These are phyloP conservation scores for Antigone vipio DNA, from an alignment of 2,113 vertebrate genomes.

Conservation along the genomic window DNA sequence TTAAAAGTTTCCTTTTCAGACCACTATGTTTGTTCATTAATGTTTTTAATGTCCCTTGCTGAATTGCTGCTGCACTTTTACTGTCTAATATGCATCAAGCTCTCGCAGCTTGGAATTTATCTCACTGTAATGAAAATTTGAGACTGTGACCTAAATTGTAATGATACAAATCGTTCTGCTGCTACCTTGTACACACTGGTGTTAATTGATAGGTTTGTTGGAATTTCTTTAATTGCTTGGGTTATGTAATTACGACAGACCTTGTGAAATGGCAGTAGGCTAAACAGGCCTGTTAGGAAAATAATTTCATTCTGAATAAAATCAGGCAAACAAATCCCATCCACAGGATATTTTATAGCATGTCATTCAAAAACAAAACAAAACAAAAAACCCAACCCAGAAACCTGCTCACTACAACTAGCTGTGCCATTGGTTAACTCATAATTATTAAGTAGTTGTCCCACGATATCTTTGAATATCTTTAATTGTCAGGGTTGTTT, in stretches of 20 bases:
- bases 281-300: neutral
- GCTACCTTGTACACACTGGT: neutral
- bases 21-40: slow-evolving; percentile 50
- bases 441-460: neutral
- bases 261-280: neutral
- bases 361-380: neutral
- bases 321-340: neutral
- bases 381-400: neutral
- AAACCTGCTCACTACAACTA: neutral
- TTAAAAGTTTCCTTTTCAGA: slow-evolving; percentile 6
- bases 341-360: neutral
- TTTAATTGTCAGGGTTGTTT: neutral
- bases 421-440: neutral
- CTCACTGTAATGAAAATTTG: slow-evolving; percentile 5
- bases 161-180: neutral
- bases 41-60: slow-evolving; percentile 31
- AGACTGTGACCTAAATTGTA: slow-evolving; percentile 17
- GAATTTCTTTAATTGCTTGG: neutral
- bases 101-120: slow-evolving; percentile 40
- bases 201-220: neutral
- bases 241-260: neutral
- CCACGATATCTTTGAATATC: neutral
- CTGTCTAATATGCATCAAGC: neutral
- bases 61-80: slow-evolving; percentile 19
- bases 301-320: neutral